Evolutionary conservation across 2,113 vertebrate species (phyloP).

Genomic region (Poeciliopsis prolifica): DNA sequence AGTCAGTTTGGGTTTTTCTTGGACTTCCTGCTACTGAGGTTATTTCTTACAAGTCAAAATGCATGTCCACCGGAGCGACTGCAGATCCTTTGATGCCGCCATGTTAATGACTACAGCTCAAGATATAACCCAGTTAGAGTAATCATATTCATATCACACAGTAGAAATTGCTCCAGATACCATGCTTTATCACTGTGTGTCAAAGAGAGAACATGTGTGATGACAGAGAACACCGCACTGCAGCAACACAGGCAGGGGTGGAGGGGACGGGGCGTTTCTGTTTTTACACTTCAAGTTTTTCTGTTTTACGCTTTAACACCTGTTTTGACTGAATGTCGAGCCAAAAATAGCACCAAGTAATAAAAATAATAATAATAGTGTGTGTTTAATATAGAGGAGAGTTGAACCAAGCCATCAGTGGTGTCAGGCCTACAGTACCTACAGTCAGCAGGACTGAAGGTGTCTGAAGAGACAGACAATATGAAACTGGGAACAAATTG

Average conservation of each 20-base stretch:
- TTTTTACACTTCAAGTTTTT: background rate
- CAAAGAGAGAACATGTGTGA: background rate
- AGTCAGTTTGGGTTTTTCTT: background rate
- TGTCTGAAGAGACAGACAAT: background rate
- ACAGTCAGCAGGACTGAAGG: background rate
- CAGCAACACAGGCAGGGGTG: background rate
- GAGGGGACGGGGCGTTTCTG: rapidly evolving
- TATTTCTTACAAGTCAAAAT: background rate
- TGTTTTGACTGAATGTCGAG: background rate
- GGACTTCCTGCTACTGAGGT: background rate
- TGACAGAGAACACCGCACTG: background rate
- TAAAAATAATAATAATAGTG: background rate
- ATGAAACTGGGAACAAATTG: background rate
- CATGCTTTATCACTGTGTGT: slow-evolving; percentile 11
- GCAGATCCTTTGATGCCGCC: slow-evolving; percentile 33
- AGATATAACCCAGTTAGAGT: slow-evolving; percentile 25
- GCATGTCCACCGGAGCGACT: slow-evolving; percentile 3
- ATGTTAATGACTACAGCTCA: slow-evolving; percentile 20
- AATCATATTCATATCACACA: slow-evolving; percentile 23
- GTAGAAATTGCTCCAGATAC: slow-evolving; percentile 15
- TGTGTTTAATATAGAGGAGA: no score
- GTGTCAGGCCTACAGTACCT: background rate
- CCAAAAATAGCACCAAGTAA: background rate
- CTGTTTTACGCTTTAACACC: background rate
- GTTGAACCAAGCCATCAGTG: no score